phyloP scores from a whole-genome alignment of 2,113 vertebrate species.

The Pseudorasbora parva region DNA sequence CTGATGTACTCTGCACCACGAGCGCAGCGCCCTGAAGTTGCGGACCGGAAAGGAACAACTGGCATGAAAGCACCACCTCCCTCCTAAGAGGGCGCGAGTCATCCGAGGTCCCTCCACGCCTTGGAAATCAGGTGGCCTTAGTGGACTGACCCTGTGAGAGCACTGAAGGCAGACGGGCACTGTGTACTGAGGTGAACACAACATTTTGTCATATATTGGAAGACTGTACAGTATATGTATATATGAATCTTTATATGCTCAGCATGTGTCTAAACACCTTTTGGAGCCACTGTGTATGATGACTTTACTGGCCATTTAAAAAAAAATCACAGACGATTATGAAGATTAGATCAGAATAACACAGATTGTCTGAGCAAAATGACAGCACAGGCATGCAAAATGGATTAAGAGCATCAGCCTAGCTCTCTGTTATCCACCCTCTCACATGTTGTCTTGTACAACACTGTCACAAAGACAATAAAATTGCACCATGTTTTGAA shows the following conservation, averaged over 20 bases:
- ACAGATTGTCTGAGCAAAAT: background rate
- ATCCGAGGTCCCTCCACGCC: no score
- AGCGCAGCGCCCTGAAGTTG: no score
- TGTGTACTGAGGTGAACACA: no score
- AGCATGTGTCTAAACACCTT: background rate
- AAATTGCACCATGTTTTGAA: background rate
- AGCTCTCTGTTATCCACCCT: background rate
- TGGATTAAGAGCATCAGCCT: constrained; percentile 18
- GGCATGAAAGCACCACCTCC: no score
- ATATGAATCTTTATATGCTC: background rate
- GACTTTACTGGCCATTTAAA: background rate
- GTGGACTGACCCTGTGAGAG: no score
- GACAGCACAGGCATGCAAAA: background rate
- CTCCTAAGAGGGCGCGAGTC: no score
- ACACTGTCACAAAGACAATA: background rate
- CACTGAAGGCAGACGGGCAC: no score
- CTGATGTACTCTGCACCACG: no score
- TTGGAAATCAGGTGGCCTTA: no score
- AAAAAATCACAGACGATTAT: background rate
- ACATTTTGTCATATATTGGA: background rate
- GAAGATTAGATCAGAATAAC: background rate
- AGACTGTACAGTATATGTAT: background rate
- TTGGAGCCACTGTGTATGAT: background rate
- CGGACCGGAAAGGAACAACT: no score
- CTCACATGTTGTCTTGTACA: background rate